Conservation (phyloP, 2,113 vertebrate species). For the Gopherus evgoodei region DNA sequence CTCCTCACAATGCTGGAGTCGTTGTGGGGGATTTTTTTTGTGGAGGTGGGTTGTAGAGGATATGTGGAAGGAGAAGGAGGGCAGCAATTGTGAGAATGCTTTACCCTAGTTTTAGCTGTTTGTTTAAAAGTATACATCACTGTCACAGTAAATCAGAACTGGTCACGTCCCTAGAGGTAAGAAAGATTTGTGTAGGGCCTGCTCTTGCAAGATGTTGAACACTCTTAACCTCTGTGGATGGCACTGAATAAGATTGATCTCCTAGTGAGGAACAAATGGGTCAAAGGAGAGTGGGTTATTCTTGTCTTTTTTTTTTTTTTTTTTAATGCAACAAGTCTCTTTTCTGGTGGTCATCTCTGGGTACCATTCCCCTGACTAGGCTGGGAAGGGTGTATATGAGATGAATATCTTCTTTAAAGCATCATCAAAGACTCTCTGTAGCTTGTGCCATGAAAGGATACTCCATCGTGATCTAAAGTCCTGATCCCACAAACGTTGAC, state of each 20-base stretch:
- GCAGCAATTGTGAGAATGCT: not conserved
- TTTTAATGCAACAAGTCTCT: not conserved
- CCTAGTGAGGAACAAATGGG: not conserved
- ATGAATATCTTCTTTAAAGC: not conserved
- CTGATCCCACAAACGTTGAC: not conserved
- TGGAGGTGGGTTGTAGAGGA: not conserved
- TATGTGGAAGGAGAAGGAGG: not conserved
- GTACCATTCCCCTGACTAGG: not conserved
- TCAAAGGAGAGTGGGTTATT: not conserved
- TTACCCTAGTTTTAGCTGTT: not conserved
- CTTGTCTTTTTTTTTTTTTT: not conserved
- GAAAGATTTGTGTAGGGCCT: not conserved
- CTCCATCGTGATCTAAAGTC: not conserved
- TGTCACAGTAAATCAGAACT: not conserved
- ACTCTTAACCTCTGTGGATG: not conserved
- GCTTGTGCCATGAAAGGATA: not conserved
- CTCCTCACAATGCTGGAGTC: not conserved
- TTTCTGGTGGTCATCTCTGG: not conserved
- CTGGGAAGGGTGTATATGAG: not conserved
- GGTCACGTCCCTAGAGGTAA: not conserved
- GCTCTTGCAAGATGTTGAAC: not conserved
- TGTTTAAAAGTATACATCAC: not conserved
- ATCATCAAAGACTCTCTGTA: not conserved
- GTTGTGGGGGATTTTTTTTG: not conserved
- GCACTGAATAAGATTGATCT: not conserved